Percentiles rank a stretch among this genome's conserved stretches.
Evolutionary conservation across 2,113 vertebrate genomes (phyloP).

Genomic region (Furnarius figulus): DNA sequence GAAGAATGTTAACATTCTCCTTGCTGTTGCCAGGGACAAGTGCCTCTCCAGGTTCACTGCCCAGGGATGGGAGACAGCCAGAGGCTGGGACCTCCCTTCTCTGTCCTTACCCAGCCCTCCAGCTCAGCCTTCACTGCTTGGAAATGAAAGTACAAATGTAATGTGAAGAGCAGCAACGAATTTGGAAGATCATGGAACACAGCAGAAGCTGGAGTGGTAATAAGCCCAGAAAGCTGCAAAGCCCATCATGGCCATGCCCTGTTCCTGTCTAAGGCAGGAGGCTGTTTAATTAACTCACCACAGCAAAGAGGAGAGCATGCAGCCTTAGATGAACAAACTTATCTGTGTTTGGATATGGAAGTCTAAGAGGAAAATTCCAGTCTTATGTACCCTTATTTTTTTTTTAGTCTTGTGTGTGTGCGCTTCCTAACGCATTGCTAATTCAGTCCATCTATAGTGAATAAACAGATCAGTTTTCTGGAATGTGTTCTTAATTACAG

Average conservation of each 20-base stretch:
- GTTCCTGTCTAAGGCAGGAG: not conserved
- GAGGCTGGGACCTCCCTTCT: not conserved
- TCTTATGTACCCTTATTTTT: not conserved
- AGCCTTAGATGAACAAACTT: not conserved
- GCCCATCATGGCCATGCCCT: not conserved
- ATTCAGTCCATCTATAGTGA: not conserved
- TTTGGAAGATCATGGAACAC: not conserved
- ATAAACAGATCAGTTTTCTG: conserved; percentile 22
- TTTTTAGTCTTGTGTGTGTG: not conserved
- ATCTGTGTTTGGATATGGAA: not conserved
- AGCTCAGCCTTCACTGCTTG: not conserved
- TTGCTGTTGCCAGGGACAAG: not conserved
- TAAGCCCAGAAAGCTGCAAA: conserved; percentile 24
- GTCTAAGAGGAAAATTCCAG: not conserved
- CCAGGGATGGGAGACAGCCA: not conserved
- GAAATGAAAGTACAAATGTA: not conserved
- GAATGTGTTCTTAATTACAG: conserved; percentile 48
- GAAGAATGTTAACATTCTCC: not conserved
- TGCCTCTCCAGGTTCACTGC: not conserved
- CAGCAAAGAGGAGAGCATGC: not conserved
- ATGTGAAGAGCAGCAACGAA: not conserved
- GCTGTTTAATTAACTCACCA: not conserved
- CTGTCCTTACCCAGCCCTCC: not conserved
- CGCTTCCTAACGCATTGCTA: not conserved
- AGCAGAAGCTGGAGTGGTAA: not conserved